Evolutionary conservation across 2,888 invertebrate species (phyloP).

Genomic region (Vanessa cardui): DNA sequence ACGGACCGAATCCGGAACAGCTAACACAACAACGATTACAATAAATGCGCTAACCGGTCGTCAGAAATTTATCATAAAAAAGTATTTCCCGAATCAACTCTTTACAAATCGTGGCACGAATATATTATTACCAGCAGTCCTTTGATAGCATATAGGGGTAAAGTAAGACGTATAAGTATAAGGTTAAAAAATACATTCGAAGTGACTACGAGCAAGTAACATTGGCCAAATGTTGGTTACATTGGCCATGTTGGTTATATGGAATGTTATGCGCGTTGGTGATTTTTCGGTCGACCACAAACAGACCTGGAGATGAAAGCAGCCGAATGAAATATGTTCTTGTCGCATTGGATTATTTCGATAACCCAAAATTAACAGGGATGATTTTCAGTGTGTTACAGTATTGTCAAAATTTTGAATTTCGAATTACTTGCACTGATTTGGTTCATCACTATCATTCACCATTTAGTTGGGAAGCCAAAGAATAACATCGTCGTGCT

Average conservation of each 20-base stretch:
- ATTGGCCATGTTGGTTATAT: neutral
- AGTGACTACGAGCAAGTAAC: neutral
- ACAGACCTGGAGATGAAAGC: neutral
- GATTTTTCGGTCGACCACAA: conserved; percentile 21
- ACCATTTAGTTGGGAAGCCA: too few species aligned
- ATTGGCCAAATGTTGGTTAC: neutral
- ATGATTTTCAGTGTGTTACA: too few species aligned
- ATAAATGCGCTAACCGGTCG: too few species aligned
- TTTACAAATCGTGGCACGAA: neutral
- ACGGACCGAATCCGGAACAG: too few species aligned
- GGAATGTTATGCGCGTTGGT: conserved; percentile 14
- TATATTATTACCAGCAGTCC: neutral
- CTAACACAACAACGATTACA: too few species aligned
- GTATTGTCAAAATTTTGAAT: too few species aligned
- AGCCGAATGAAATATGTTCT: neutral
- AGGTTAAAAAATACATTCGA: neutral
- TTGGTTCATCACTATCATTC: too few species aligned
- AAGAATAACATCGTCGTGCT: too few species aligned
- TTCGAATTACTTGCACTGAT: too few species aligned
- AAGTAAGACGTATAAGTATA: neutral
- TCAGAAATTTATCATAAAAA: neutral
- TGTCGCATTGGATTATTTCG: neutral
- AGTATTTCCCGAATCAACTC: neutral
- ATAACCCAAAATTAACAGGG: too few species aligned
- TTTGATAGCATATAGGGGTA: neutral